Percentiles rank a stretch among this genome's conserved stretches.
These are phyloP conservation scores for Mareca penelope DNA, from an alignment of 2,797 vertebrate species.

Conservation along the genomic window DNA sequence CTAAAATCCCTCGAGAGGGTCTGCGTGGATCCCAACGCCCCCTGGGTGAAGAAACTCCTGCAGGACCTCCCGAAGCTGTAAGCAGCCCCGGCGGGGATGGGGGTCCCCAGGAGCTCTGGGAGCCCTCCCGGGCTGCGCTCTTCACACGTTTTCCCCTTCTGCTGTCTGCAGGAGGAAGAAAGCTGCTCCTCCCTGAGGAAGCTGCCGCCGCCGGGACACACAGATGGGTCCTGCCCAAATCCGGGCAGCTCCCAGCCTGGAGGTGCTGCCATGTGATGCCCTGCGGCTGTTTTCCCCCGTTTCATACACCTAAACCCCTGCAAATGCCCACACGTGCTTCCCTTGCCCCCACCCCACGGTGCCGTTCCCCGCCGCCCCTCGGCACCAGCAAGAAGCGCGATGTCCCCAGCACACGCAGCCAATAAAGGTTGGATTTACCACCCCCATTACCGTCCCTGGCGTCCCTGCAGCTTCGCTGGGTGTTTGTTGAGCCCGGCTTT, in stretches of 20 bases:
- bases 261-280: background rate
- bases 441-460: fast-evolving
- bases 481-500: background rate
- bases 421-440: conserved; percentile 3
- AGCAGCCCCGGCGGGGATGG: background rate
- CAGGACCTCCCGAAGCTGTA: conserved; percentile 5
- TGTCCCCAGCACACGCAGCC: fast-evolving
- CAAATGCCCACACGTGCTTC: background rate
- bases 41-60: conserved; percentile 19
- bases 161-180: conserved; percentile 59
- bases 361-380: fast-evolving
- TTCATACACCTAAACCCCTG: background rate
- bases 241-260: fast-evolving
- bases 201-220: fast-evolving
- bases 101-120: fast-evolving
- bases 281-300: fast-evolving
- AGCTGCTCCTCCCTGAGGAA: background rate
- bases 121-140: fast-evolving
- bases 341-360: fast-evolving
- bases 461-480: fast-evolving
- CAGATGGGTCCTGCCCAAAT: background rate
- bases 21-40: conserved; percentile 36
- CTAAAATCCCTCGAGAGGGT: background rate
- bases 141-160: background rate
- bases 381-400: background rate